These are phyloP conservation scores for Leptestheria dahalacensis DNA, from an alignment of 1,140 invertebrate species.

Conservation along the genomic window DNA sequence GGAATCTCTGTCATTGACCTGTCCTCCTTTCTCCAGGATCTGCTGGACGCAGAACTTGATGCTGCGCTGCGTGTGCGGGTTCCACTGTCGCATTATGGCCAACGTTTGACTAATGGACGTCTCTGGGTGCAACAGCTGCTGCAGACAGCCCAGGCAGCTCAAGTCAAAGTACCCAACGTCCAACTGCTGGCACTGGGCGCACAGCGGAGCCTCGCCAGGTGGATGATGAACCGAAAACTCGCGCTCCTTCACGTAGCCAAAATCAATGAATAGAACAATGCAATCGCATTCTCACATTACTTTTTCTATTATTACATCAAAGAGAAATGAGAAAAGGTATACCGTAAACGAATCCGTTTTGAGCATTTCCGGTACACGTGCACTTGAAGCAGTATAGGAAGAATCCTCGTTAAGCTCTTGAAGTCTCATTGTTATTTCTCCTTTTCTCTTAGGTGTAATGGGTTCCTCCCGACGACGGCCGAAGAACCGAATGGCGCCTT, in stretches of 20 bases:
- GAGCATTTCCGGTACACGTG: neutral
- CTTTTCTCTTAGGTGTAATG: neutral
- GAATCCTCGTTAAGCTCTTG: neutral
- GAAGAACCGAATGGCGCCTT: no score
- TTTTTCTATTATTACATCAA: neutral
- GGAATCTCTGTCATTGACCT: constrained; percentile 37
- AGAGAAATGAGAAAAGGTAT: neutral
- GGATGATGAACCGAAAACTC: constrained; percentile 26
- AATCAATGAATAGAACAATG: neutral
- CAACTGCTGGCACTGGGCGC: constrained; percentile 30
- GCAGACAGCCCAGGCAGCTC: constrained; percentile 31
- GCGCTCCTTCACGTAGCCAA: neutral
- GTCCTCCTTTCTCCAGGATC: constrained; percentile 32
- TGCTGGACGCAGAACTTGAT: constrained; percentile 32
- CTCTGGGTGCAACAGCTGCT: constrained; percentile 27
- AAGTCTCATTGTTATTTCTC: neutral
- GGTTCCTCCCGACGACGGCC: no score
- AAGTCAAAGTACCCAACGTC: constrained; percentile 37
- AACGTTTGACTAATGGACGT: constrained; percentile 35
- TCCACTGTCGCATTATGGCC: constrained; percentile 39
- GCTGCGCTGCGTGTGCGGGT: constrained; percentile 36
- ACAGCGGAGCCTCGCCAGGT: constrained; percentile 34
- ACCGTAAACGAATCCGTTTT: neutral
- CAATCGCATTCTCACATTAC: neutral
- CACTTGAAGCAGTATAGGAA: no score